Evolutionary conservation across 2,888 invertebrate species (phyloP).

Genomic region (Cephonodes hylas): DNA sequence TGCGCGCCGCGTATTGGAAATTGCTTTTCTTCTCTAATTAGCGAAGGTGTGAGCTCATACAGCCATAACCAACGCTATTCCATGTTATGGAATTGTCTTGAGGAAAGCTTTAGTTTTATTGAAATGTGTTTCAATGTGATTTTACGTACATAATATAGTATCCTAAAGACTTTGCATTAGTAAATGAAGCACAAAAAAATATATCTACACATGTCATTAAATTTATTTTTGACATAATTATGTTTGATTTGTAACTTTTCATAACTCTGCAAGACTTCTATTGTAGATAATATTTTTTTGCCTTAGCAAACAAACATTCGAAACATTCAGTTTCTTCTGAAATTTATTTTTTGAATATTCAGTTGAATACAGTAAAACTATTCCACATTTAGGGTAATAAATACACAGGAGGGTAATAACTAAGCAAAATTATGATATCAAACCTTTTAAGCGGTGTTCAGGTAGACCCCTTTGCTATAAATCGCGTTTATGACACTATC

Average conservation of each 20-base stretch:
- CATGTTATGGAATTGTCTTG: neutral
- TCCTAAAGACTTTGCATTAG: too few relatives aligned
- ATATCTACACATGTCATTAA: too few relatives aligned
- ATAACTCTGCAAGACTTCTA: too few relatives aligned
- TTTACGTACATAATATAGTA: neutral
- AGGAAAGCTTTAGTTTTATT: neutral
- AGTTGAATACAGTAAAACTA: neutral
- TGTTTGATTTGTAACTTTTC: too few relatives aligned
- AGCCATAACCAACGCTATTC: too few relatives aligned
- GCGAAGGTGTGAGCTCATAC: neutral
- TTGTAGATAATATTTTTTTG: too few relatives aligned
- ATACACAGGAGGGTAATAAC: neutral
- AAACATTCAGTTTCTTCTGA: too few relatives aligned
- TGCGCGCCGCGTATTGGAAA: neutral
- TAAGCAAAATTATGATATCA: neutral
- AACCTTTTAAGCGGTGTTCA: neutral
- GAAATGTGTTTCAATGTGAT: neutral
- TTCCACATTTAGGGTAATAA: neutral
- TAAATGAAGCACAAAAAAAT: too few relatives aligned
- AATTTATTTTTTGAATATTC: too few relatives aligned
- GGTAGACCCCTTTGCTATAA: neutral
- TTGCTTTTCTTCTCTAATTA: neutral
- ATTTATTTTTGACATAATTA: too few relatives aligned
- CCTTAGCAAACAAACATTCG: too few relatives aligned
- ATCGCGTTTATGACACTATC: neutral